Conservation (phyloP, 2,888 invertebrate genomes). For the Callyntrura sp. region DNA sequence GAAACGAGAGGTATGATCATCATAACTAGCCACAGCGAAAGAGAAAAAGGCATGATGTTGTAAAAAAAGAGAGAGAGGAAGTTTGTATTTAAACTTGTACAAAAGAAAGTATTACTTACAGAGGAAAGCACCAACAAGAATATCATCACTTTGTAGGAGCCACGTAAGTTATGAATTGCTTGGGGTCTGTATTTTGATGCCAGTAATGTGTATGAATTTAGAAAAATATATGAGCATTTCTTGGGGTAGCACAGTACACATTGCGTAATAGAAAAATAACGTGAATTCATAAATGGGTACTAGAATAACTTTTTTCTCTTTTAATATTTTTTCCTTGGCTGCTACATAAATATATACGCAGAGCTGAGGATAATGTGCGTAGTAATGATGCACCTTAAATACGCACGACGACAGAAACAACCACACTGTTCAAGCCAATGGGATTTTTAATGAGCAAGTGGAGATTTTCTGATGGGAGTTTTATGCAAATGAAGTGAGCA, state of each 20-base stretch:
- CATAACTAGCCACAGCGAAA: neutral
- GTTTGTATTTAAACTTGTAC: conserved; percentile 28
- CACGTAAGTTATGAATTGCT: too few species aligned
- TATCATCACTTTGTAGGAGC: too few species aligned
- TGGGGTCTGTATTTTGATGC: too few species aligned
- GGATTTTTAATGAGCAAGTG: conserved; percentile 79
- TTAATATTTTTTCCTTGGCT: too few species aligned
- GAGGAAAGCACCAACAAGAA: too few species aligned
- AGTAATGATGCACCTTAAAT: conserved; percentile 37
- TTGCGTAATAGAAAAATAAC: too few species aligned
- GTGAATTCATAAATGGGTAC: too few species aligned
- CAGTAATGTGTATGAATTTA: too few species aligned
- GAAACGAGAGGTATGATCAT: conserved; percentile 22
- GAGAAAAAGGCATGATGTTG: conserved; percentile 24
- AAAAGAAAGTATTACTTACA: conserved; percentile 39
- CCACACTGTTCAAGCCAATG: conserved; percentile 66
- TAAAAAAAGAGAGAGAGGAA: conserved; percentile 42
- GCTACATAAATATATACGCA: too few species aligned
- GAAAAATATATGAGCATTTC: too few species aligned
- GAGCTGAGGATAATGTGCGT: neutral
- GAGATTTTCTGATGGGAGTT: conserved; percentile 76
- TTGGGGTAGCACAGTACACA: too few species aligned
- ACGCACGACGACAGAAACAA: conserved; percentile 17
- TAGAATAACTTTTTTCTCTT: too few species aligned
- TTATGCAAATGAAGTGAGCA: conserved; percentile 78